phyloP scores from a whole-genome alignment of 2,797 vertebrate genomes.

The Bradypodion pumilum region DNA sequence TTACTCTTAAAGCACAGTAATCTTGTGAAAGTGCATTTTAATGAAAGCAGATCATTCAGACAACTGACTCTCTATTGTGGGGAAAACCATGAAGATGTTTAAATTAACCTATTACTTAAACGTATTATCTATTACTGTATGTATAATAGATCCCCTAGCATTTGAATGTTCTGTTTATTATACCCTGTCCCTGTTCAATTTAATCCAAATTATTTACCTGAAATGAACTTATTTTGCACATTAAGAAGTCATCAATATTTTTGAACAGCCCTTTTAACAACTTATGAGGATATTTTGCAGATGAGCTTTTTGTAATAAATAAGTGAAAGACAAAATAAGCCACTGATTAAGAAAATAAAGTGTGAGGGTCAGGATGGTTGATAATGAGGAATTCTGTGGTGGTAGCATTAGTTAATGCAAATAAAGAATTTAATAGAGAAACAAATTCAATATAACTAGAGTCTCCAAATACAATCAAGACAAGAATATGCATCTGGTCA shows the following conservation, averaged over 20 bases:
- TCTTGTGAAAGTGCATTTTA: conserved; percentile 40
- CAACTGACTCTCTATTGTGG: conserved; percentile 40
- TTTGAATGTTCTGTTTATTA: conserved; percentile 27
- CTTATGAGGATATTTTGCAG: neutral
- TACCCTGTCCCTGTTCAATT: conserved; percentile 8
- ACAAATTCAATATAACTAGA: neutral
- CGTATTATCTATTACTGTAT: conserved; percentile 24
- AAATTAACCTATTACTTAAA: conserved; percentile 28
- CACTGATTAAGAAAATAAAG: conserved; percentile 15
- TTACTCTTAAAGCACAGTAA: conserved; percentile 36
- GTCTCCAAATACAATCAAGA: neutral
- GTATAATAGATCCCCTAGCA: conserved; percentile 39
- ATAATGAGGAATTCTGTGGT: conserved; percentile 8
- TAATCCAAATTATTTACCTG: neutral
- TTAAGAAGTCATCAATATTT: conserved; percentile 2
- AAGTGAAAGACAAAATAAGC: neutral
- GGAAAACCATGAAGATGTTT: conserved; percentile 15
- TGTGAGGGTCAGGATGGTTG: neutral
- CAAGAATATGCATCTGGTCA: conserved; percentile 6
- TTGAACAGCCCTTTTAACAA: neutral
- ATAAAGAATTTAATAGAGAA: neutral
- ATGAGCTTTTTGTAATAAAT: neutral
- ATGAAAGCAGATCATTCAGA: conserved; percentile 22
- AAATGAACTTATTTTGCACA: neutral
- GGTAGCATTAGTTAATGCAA: neutral